phyloP scores from a whole-genome alignment of 1,140 invertebrate genomes.

The Stratiolaelaps scimitus region DNA sequence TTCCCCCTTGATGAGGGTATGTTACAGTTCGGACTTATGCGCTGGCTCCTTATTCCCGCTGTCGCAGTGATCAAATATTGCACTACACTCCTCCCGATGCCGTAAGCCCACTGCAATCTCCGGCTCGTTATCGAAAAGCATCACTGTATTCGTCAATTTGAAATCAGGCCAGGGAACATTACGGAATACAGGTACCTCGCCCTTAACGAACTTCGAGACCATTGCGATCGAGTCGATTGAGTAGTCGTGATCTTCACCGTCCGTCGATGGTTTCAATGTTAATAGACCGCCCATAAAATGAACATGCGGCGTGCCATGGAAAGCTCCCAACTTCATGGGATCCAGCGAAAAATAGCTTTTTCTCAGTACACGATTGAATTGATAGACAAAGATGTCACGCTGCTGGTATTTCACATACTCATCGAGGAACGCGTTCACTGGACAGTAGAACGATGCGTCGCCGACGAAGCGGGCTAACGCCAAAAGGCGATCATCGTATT shows the following conservation, averaged over 20 bases:
- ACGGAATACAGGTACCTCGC: background rate
- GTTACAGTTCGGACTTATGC: no score
- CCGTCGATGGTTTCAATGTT: background rate
- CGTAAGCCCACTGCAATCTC: no score
- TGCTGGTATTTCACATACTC: background rate
- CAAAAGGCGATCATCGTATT: background rate
- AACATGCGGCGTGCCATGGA: background rate
- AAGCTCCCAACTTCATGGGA: background rate
- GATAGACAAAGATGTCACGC: background rate
- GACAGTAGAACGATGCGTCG: background rate
- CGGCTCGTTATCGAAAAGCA: conserved; percentile 3
- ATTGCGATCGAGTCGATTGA: background rate
- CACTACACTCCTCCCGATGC: no score
- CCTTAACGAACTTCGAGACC: background rate
- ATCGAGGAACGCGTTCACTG: background rate
- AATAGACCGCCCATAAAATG: conserved; percentile 2
- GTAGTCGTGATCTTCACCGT: background rate
- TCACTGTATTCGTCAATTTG: background rate
- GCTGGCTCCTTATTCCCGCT: no score
- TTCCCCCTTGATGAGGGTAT: no score
- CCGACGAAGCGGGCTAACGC: background rate
- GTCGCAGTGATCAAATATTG: no score
- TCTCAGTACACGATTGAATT: background rate
- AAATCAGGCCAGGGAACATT: background rate
- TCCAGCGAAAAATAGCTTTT: background rate